A percentile compares a stretch with the other conserved stretches of the same genome.
phyloP scores from a whole-genome alignment of 1,140 invertebrate genomes.

The Lamellibrachia luymesi region DNA sequence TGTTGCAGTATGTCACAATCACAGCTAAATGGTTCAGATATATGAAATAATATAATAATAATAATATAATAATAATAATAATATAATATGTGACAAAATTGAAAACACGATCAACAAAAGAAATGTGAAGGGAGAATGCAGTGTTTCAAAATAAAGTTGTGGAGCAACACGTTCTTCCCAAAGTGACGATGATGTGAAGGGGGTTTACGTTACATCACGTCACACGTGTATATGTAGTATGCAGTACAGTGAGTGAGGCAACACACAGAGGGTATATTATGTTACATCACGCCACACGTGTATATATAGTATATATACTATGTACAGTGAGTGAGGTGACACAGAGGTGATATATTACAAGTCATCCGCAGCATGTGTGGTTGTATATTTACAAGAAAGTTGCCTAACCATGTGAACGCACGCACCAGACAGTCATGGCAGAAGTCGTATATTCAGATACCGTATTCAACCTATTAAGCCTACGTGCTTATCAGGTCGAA shows the following conservation, averaged over 20 bases:
- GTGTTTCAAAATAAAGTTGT: too few relatives aligned
- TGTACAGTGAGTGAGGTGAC: not conserved
- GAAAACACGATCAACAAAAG: too few relatives aligned
- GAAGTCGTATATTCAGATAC: not conserved
- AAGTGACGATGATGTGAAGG: too few relatives aligned
- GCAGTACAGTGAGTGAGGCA: not conserved
- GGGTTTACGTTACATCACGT: not conserved
- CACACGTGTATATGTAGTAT: not conserved
- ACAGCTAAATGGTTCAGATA: too few relatives aligned
- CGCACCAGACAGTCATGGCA: not conserved
- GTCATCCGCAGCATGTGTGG: not conserved
- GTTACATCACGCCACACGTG: not conserved
- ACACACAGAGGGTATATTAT: not conserved
- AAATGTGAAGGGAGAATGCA: too few relatives aligned
- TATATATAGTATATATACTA: not conserved
- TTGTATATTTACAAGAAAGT: not conserved
- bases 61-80: too few relatives aligned
- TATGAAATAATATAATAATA: too few relatives aligned
- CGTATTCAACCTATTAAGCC: too few relatives aligned
- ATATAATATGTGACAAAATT: too few relatives aligned
- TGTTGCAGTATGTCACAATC: too few relatives aligned
- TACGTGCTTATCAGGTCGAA: too few relatives aligned
- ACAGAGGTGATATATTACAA: not conserved
- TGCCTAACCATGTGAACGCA: not conserved
- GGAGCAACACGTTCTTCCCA: too few relatives aligned